These are phyloP conservation scores for Eupithecia inturbata DNA, from an alignment of 2,888 invertebrate genomes.

Conservation along the genomic window DNA sequence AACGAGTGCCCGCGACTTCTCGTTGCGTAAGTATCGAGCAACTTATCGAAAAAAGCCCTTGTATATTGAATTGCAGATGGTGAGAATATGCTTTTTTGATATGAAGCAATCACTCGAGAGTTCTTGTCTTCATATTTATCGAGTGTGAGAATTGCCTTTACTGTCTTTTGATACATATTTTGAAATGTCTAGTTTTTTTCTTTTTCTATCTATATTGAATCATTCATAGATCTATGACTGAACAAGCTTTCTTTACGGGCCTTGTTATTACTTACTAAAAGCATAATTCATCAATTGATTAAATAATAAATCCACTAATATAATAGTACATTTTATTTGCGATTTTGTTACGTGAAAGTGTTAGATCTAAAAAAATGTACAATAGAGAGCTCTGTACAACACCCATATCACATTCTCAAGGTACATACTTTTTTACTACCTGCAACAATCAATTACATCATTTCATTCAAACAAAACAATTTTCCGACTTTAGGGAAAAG, in stretches of 20 bases:
- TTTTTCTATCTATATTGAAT: neutral
- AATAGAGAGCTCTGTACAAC: conserved; percentile 80
- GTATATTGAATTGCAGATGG: too few species aligned
- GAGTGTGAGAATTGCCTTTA: too few species aligned
- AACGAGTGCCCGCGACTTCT: too few species aligned
- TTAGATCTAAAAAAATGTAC: conserved; percentile 64
- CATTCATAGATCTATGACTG: too few species aligned
- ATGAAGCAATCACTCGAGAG: too few species aligned
- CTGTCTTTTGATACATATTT: too few species aligned
- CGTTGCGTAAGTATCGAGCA: too few species aligned
- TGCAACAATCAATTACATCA: conserved; percentile 64
- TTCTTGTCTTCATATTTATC: too few species aligned
- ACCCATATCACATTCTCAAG: conserved; percentile 82
- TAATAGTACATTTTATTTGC: conserved; percentile 48
- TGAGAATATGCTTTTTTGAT: too few species aligned
- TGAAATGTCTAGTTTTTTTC: neutral
- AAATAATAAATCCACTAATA: conserved; percentile 22
- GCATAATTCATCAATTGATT: neutral
- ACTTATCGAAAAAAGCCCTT: too few species aligned
- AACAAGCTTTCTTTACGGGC: too few species aligned
- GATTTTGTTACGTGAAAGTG: conserved; percentile 37
- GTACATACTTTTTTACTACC: conserved; percentile 63
- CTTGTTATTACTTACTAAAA: neutral
- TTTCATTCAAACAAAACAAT: conserved; percentile 67
- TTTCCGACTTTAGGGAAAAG: conserved; percentile 69